Evolutionary conservation across 2,888 invertebrate species (phyloP).

Genomic region (Eucera pruinosa): DNA sequence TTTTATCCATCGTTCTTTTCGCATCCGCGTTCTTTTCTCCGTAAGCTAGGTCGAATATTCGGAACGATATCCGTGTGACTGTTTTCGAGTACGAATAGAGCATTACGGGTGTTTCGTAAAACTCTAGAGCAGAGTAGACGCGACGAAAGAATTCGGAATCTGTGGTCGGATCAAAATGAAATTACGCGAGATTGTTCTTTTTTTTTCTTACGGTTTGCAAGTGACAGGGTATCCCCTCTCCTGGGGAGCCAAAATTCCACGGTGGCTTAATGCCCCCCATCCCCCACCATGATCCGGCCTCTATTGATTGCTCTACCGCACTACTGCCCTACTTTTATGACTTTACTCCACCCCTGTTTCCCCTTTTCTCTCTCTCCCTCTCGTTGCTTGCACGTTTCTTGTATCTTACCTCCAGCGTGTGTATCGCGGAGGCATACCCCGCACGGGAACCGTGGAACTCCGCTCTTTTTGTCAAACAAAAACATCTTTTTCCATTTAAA

Average conservation of each 20-base stretch:
- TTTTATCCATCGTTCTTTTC: neutral
- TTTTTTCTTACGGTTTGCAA: conserved; percentile 6
- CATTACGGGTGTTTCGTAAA: no score
- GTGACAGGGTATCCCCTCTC: conserved; percentile 14
- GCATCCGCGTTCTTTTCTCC: no score
- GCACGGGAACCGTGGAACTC: conserved; percentile 49
- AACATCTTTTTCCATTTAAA: conserved; percentile 29
- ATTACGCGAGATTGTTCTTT: no score
- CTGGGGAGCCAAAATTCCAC: conserved; percentile 67
- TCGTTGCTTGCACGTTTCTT: conserved; percentile 9
- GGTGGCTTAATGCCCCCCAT: conserved; percentile 64
- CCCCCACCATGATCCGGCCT: conserved; percentile 77
- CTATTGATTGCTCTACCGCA: conserved; percentile 83
- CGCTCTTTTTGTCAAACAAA: conserved; percentile 37
- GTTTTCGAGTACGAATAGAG: neutral
- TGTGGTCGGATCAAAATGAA: no score
- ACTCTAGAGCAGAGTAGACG: no score
- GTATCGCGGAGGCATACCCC: conserved; percentile 59
- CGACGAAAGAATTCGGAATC: no score
- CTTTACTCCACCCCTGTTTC: conserved; percentile 65
- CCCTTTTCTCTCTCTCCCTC: conserved; percentile 22
- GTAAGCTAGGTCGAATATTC: no score
- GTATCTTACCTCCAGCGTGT: conserved; percentile 6
- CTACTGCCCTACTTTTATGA: conserved; percentile 83
- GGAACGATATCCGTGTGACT: neutral